Conservation (phyloP, 23 tunicate species). For the Phallusia fumigata region DNA sequence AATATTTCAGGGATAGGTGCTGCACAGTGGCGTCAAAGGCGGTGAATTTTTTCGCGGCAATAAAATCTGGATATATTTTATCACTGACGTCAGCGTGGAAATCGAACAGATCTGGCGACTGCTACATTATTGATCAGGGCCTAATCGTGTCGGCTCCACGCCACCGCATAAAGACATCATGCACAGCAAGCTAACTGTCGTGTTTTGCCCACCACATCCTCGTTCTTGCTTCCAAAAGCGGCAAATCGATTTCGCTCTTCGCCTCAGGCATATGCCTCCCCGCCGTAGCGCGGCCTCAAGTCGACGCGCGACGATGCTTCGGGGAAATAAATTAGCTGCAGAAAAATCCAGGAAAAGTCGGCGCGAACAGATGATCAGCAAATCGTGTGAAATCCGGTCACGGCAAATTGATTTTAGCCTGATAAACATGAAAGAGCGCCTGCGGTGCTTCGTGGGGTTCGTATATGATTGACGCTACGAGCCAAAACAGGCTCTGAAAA, state of each 20-base stretch:
- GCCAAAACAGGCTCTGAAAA: too few relatives aligned
- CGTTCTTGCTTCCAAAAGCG: not conserved
- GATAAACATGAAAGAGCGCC: conserved; percentile 4
- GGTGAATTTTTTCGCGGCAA: conserved; percentile 8
- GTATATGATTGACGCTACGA: too few relatives aligned
- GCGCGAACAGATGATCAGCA: not conserved
- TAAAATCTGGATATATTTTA: not conserved
- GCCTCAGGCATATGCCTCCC: not conserved
- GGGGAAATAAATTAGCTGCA: conserved; percentile 8
- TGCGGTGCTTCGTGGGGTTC: not conserved
- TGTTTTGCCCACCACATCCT: conserved; percentile 3
- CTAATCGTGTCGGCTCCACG: not conserved
- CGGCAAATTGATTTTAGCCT: conserved; percentile 9
- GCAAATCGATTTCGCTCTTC: not conserved
- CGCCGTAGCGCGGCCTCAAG: conserved; percentile 4
- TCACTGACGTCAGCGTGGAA: conserved; percentile 15
- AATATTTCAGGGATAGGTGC: too few relatives aligned
- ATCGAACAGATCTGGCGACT: conserved; percentile 16
- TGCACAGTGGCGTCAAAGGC: not conserved
- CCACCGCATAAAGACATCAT: conserved; percentile 1
- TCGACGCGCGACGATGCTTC: conserved; percentile 1
- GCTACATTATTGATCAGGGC: conserved; percentile 13
- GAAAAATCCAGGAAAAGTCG: conserved; percentile 14
- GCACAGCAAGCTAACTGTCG: conserved; percentile 13
- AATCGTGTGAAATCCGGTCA: conserved; percentile 14